phyloP scores from a whole-genome alignment of 1,140 invertebrate species.

The Drosophila nannoptera region DNA sequence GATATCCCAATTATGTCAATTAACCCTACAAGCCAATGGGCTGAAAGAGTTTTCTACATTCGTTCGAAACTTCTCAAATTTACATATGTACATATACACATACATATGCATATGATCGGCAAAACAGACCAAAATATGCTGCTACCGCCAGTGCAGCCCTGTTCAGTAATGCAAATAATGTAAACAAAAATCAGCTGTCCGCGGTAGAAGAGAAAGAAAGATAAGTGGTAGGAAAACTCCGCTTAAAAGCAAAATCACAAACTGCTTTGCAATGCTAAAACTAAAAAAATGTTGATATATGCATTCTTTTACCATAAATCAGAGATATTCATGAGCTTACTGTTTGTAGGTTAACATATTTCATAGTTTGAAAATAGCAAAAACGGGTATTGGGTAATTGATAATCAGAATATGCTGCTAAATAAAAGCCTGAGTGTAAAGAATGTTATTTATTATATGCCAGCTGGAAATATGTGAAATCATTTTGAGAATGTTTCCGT shows the following conservation, averaged over 20 bases:
- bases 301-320: conserved; percentile 2
- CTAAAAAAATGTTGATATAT: not conserved
- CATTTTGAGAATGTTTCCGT: not conserved
- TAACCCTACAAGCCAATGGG: not conserved
- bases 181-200: conserved; percentile 55
- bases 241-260: not conserved
- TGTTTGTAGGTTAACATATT: not conserved
- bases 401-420: not conserved
- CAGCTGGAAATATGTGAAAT: conserved; percentile 16
- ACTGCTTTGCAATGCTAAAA: not conserved
- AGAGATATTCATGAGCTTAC: not conserved
- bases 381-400: not conserved
- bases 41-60: too few species aligned
- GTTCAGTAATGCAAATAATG: conserved; percentile 14
- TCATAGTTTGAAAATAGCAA: not conserved
- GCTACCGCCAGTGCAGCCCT: conserved; percentile 16
- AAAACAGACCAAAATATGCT: not conserved
- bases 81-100: not conserved
- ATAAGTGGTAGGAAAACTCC: not conserved
- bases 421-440: not conserved
- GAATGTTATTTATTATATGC: conserved; percentile 17
- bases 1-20: conserved; percentile 1
- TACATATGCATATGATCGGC: not conserved
- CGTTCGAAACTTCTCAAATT: too few species aligned
- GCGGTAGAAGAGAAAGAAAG: not conserved